These are phyloP conservation scores for Neodiprion lecontei DNA, from an alignment of 1,140 invertebrate genomes.

Conservation along the genomic window DNA sequence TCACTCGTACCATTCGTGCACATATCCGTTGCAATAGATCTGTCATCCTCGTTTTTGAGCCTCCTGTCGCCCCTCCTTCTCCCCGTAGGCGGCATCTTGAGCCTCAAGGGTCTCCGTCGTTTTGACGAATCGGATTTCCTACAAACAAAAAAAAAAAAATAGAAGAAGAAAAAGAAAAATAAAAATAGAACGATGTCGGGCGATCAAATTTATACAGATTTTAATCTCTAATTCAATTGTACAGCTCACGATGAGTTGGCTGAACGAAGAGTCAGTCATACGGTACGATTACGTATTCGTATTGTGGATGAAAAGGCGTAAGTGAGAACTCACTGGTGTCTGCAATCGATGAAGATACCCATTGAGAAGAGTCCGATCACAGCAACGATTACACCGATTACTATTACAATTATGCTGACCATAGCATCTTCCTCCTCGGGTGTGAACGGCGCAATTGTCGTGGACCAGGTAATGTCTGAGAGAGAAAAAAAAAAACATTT, in stretches of 20 bases:
- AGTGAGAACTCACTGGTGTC: constrained; percentile 57
- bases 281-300: no score
- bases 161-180: no score
- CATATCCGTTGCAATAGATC: constrained; percentile 45
- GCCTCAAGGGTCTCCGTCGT: constrained; percentile 35
- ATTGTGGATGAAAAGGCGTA: no score
- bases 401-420: constrained; percentile 61
- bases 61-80: constrained; percentile 19
- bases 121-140: constrained; percentile 30
- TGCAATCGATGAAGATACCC: constrained; percentile 66
- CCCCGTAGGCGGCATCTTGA: constrained; percentile 40
- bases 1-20: constrained; percentile 38
- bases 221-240: no score
- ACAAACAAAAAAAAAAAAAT: constrained; percentile 16
- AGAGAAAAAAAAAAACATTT: constrained; percentile 1
- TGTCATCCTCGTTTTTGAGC: constrained; percentile 31
- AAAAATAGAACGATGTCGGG: no score
- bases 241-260: no score
- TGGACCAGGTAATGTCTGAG: constrained; percentile 32
- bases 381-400: constrained; percentile 62
- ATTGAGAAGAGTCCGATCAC: constrained; percentile 66
- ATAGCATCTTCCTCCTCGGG: constrained; percentile 53
- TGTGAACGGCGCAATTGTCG: constrained; percentile 38
- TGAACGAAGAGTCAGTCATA: no score
- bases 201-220: no score